Conservation (phyloP, 2,797 vertebrate species). For the Mustela erminea region DNA sequence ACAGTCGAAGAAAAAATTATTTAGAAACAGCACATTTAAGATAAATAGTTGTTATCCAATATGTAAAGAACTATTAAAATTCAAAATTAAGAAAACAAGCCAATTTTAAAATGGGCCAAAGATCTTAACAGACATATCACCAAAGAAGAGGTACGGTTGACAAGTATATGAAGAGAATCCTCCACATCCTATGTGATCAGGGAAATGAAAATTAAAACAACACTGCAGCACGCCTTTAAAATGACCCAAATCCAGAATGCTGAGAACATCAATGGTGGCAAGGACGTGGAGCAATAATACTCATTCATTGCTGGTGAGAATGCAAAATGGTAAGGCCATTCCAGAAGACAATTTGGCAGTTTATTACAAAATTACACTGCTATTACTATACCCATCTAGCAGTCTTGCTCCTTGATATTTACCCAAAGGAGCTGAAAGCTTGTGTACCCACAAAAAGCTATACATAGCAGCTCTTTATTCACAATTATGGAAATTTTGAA, state of each 20-base stretch:
- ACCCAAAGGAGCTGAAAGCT: not conserved
- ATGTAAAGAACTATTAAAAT: not conserved
- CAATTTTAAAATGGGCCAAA: not conserved
- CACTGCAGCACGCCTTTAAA: not conserved
- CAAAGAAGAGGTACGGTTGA: not conserved
- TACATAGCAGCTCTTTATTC: not conserved
- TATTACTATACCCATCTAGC: not conserved
- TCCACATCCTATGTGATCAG: not conserved
- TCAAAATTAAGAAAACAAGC: not conserved
- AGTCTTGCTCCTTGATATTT: not conserved
- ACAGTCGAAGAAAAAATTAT: not conserved
- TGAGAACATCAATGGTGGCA: not conserved
- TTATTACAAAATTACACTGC: not conserved
- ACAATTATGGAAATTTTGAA: not conserved
- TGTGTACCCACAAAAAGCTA: not conserved
- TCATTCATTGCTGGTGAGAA: not conserved
- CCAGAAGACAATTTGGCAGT: not conserved
- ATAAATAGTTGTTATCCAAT: not conserved
- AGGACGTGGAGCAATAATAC: not conserved
- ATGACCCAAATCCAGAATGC: not conserved
- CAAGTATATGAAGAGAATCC: not conserved
- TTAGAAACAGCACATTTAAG: not conserved
- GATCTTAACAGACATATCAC: not conserved
- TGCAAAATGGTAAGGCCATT: not conserved
- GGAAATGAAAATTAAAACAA: not conserved